Base-by-base conservation (phyloP, 1,140 invertebrate genomes). In the Heliconius nattereri region DNA sequence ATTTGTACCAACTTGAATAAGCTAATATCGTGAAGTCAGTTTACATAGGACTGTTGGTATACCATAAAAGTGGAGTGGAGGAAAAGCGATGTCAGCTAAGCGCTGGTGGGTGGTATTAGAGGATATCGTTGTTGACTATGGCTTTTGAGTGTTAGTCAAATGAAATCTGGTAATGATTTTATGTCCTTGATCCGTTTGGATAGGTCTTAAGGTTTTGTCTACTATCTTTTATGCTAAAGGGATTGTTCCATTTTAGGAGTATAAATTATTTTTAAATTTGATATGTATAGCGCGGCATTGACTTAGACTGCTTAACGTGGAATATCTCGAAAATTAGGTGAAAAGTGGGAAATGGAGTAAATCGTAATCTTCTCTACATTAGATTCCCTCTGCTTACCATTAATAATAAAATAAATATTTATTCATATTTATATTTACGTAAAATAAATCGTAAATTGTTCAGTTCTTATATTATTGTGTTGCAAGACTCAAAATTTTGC, bases 21-120 rank as follows among this genome's bases (percentile, higher is more conserved):
- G 78, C 78, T 74, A 79, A 79, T 79, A 79, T 75, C 78, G 23
- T 71, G 32, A n/a, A 76, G 40, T 76, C 35, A 79, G 78, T 79
- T 79, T 75, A 74, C 78, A 79, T 79, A 79, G 78, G 78, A 60
- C 73, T 75, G 78, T 76, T 76, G 23, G 35, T 40, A 75, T 29
- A 73, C 11, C 60, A 66, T 66, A 66, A 66, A 66, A 66, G 60
- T 66, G 9, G 60, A 66, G 60, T 60, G 57, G 52, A 66, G 60
- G 60, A 6, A 29, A 66, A 66, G 60, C 60, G 26, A 66, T 66
- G 26, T 66, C 60, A 66, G 60, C 60, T 66, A 60, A 60, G 57
- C 57, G 20, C 16, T 29, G 60, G 60, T 26, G 11, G 23, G 1
- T 26, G 23, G 1, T 26, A 29, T 57, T 66, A 29, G 60, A 9